These are phyloP conservation scores for Eonycteris spelaea DNA, from an alignment of 2,113 vertebrate species.

Conservation along the genomic window DNA sequence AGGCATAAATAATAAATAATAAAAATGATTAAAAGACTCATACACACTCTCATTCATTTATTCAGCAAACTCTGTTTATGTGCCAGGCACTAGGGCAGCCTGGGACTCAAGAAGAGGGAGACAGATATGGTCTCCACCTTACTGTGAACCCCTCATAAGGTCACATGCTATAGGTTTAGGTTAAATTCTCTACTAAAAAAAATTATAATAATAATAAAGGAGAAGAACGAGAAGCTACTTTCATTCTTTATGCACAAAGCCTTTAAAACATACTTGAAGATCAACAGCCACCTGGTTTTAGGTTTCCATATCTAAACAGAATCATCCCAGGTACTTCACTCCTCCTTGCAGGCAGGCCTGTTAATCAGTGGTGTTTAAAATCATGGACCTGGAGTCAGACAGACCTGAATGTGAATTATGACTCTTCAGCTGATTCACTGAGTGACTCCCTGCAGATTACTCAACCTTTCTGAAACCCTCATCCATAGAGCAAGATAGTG, in stretches of 20 bases:
- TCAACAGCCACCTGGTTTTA: not conserved
- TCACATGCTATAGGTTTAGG: not conserved
- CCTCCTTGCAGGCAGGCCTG: not conserved
- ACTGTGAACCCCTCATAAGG: fast-evolving
- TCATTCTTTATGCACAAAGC: not conserved
- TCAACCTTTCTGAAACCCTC: not conserved
- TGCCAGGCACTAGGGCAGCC: not conserved
- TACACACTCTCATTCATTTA: not conserved
- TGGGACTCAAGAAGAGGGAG: not conserved
- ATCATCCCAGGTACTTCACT: not conserved
- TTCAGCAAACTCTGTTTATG: too few species aligned
- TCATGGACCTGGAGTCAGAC: not conserved
- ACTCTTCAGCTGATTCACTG: not conserved
- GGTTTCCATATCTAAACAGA: not conserved
- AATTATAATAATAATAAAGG: not conserved
- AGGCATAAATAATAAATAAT: too few species aligned
- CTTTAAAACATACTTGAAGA: not conserved
- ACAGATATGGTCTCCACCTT: fast-evolving
- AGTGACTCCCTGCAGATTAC: not conserved
- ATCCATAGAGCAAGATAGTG: too few species aligned
- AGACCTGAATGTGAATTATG: not conserved
- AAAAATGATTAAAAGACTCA: not conserved
- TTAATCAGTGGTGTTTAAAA: not conserved
- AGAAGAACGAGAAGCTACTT: not conserved
- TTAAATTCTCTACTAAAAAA: not conserved